Percentiles rank a stretch among this genome's conserved stretches.
These are phyloP conservation scores for Bugulina stolonifera DNA, from an alignment of 2,888 invertebrate species.

Conservation along the genomic window DNA sequence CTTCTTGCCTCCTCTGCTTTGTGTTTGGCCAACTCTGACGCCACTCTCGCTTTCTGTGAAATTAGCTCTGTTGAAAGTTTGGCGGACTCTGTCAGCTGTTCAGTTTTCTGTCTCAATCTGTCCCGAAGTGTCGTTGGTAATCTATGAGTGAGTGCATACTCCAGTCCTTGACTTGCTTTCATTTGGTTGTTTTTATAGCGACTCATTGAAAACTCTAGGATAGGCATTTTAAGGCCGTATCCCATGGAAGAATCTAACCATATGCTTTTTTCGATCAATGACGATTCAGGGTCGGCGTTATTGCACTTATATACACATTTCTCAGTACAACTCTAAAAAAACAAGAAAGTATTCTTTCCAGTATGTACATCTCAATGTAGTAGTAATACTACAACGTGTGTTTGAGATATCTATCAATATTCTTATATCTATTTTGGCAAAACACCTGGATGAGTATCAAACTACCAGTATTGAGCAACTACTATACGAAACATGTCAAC, in stretches of 20 bases:
- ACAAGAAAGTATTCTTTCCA: too few species aligned
- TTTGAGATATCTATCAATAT: too few species aligned
- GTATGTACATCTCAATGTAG: too few species aligned
- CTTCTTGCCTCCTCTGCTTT: slow-evolving; percentile 11
- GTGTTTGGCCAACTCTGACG: not conserved
- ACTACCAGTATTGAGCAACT: too few species aligned
- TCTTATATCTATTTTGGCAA: too few species aligned
- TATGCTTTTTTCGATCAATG: not conserved
- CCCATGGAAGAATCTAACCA: slow-evolving; percentile 8
- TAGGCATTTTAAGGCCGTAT: not conserved
- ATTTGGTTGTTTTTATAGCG: slow-evolving; percentile 14
- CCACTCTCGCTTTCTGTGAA: not conserved
- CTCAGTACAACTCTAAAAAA: slow-evolving; percentile 15
- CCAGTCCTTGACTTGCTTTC: not conserved
- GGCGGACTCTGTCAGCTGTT: not conserved
- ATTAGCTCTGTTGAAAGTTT: not conserved
- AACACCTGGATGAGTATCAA: too few species aligned
- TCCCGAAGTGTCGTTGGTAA: not conserved
- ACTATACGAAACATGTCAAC: too few species aligned
- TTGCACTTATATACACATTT: not conserved
- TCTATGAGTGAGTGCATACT: not conserved
- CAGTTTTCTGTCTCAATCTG: not conserved
- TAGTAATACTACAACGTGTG: too few species aligned
- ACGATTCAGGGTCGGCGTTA: not conserved
- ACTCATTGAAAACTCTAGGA: not conserved